phyloP scores from a whole-genome alignment of 2,888 invertebrate species.

The Molanna angustata region DNA sequence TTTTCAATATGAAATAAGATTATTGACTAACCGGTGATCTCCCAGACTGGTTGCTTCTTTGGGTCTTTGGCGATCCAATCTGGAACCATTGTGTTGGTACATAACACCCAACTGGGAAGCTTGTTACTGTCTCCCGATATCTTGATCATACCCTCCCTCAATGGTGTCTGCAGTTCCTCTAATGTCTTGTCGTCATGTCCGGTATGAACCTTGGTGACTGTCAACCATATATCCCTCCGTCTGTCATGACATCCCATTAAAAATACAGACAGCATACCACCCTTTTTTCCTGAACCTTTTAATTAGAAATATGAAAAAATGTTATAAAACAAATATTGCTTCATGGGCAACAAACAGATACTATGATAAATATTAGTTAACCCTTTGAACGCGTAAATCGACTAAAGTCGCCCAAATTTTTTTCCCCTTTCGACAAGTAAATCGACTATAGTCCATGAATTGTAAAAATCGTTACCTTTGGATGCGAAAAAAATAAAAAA shows the following conservation, averaged over 20 bases:
- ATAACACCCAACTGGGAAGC: constrained; percentile 78
- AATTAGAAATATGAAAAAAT: no score
- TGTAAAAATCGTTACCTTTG: no score
- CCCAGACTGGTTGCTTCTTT: constrained; percentile 88
- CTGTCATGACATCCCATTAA: constrained; percentile 88
- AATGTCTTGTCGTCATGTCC: constrained; percentile 88
- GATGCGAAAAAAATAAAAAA: no score
- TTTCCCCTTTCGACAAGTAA: no score
- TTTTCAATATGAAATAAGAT: no score
- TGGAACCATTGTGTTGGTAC: constrained; percentile 81
- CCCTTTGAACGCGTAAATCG: no score
- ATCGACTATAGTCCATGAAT: no score
- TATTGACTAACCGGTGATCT: constrained; percentile 81
- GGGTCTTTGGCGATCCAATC: constrained; percentile 87
- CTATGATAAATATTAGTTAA: no score
- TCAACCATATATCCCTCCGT: constrained; percentile 67
- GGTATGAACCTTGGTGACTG: constrained; percentile 88
- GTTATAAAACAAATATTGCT: no score
- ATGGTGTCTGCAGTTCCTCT: constrained; percentile 66
- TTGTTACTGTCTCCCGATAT: constrained; percentile 70
- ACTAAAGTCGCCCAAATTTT: no score
- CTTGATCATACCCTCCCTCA: constrained; percentile 67
- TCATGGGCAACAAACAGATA: no score
- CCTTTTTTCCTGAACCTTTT: constrained; percentile 79
- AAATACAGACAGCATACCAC: constrained; percentile 91